A percentile compares a stretch with the other conserved stretches of the same genome.
Evolutionary conservation across 2,113 vertebrate species (phyloP).

Genomic region (Pelecanoides urinatrix): DNA sequence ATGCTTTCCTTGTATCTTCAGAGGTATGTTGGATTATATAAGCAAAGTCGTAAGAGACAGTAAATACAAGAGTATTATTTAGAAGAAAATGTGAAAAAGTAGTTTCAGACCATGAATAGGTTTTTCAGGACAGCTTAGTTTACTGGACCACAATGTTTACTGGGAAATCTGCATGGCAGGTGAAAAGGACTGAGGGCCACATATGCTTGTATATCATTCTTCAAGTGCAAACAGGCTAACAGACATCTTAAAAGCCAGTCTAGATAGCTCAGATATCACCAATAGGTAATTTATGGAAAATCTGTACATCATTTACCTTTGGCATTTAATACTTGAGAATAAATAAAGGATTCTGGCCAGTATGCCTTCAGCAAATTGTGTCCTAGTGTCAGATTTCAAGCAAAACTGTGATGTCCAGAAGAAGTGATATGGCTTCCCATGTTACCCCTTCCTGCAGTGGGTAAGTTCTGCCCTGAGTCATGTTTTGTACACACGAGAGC

Average conservation of each 20-base stretch:
- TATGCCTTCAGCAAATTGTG: background rate
- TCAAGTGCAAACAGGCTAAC: background rate
- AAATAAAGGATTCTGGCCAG: background rate
- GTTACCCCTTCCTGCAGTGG: background rate
- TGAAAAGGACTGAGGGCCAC: background rate
- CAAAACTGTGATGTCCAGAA: background rate
- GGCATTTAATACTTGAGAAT: background rate
- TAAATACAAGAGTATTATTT: background rate
- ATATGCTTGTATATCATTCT: background rate
- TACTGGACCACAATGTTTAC: background rate
- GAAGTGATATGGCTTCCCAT: background rate
- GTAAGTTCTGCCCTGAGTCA: background rate
- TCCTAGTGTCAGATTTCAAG: background rate
- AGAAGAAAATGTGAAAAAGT: background rate
- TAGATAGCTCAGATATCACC: background rate
- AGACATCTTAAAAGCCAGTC: background rate
- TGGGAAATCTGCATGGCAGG: background rate
- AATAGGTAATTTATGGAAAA: background rate
- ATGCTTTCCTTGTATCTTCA: background rate
- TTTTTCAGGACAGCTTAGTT: background rate
- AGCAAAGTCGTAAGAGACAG: fast-evolving
- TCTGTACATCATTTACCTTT: background rate
- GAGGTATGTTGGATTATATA: background rate
- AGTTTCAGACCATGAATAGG: background rate
- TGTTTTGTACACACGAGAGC: background rate